Evolutionary conservation across 2,888 invertebrate species (phyloP), one percentile per base, ranked within the genome.

Genomic region (Microchrysa polita): DNA sequence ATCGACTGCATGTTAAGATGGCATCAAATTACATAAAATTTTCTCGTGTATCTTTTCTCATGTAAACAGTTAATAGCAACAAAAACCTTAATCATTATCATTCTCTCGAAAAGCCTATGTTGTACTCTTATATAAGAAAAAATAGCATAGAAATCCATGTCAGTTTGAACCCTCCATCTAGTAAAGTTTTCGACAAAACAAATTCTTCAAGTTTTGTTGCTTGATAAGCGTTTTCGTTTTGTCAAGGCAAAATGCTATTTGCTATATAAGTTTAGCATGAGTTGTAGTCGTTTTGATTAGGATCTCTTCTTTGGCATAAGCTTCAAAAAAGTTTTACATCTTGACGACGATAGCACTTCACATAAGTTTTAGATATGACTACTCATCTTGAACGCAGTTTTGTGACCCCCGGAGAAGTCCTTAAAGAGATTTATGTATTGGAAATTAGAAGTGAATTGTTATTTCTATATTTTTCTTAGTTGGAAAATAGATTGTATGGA

Each of bases 141-240:
- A 18, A 34, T n/a, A 16, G 18, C 18, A 18, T n/a, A 14, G 61
- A 2, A n/a, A 9, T 63, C 16, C 16, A 34, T 63, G 61, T 16
- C 42, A 40, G 40, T 34, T 42, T 42, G 42, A 34, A 63, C 73
- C 65, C 73, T 18, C 65, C n/a, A 10, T 48, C 27, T 23, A n/a
- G 9, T 40, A 61, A 71, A 74, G 60, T 61, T 74, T 74, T 74
- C 60, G 71, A 20, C 44, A 71, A 53, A 69, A 69, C 69, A 71
- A 74, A 74, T 74, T 74, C 63, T 71, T 53, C 52, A 74, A 74
- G 61, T 74, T 74, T 74, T 67, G 60, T 52, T 71, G 48, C 53
- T 74, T 74, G 74, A 74, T 74, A 74, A 74, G 74, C 61, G 61
- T 67, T 67, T 67, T n/a, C 67, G 60, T 67, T 61, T 67, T 63